Percentiles rank a stretch among this genome's conserved stretches.
phyloP scores from a whole-genome alignment of 2,113 vertebrate species.

The Campylomormyrus tamandua region DNA sequence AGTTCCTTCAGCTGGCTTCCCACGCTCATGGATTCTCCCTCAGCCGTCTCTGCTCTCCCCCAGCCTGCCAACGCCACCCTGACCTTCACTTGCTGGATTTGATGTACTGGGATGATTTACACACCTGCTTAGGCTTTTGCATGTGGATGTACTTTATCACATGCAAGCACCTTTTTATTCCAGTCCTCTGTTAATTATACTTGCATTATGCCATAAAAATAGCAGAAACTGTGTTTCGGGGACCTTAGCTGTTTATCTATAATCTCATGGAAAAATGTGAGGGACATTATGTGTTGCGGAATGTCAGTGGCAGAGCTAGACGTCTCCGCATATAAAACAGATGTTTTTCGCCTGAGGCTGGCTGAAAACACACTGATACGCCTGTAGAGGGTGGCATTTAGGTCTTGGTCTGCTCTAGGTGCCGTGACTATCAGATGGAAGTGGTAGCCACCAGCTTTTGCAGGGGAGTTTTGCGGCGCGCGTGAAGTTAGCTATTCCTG shows the following conservation, averaged over 20 bases:
- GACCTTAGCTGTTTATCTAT: neutral
- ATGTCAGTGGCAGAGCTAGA: neutral
- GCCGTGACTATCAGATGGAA: neutral
- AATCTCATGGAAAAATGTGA: neutral
- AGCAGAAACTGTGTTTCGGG: neutral
- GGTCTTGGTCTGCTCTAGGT: neutral
- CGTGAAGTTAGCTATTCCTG: neutral
- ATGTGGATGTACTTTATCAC: neutral
- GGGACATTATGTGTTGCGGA: neutral
- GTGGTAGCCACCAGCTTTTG: neutral
- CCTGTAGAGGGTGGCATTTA: neutral
- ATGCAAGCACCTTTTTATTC: neutral
- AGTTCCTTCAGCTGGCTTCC: neutral
- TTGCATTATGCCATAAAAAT: neutral
- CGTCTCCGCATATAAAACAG: neutral
- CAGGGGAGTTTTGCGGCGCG: neutral
- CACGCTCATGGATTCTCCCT: neutral
- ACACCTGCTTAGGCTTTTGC: neutral
- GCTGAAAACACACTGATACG: neutral
- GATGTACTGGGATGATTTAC: neutral
- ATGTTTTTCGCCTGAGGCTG: neutral
- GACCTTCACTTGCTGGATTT: neutral
- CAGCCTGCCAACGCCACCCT: neutral
- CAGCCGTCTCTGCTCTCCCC: neutral
- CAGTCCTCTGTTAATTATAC: neutral